phyloP scores from a whole-genome alignment of 2,797 vertebrate species.

The Aplochiton taeniatus region DNA sequence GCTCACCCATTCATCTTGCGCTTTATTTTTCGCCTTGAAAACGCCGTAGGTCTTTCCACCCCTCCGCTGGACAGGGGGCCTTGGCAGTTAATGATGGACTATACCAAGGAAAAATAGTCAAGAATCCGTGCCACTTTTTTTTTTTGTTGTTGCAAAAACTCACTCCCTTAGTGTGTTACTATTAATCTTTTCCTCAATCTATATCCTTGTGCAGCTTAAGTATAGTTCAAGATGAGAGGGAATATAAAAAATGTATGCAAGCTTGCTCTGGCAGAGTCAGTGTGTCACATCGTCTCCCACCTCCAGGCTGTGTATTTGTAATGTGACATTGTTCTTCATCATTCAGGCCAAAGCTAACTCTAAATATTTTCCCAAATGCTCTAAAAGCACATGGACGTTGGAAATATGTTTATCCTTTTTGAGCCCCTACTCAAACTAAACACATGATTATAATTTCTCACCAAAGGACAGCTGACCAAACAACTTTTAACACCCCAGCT shows the following conservation, averaged over 20 bases:
- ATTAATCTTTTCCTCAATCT: not conserved
- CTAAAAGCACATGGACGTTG: constrained; percentile 29
- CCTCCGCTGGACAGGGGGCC: constrained; percentile 57
- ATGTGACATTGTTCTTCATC: constrained; percentile 7
- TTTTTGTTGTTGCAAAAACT: no score
- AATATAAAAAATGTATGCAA: no score
- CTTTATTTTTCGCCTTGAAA: constrained; percentile 23
- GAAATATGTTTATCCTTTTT: constrained; percentile 8
- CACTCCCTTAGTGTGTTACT: not conserved
- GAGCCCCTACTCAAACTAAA: constrained; percentile 3
- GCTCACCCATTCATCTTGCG: no score
- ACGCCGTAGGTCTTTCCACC: constrained; percentile 19
- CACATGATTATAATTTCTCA: constrained; percentile 17
- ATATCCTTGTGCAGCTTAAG: no score
- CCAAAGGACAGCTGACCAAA: constrained; percentile 43
- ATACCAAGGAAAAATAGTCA: constrained; percentile 29
- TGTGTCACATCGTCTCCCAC: not conserved
- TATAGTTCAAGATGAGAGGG: no score
- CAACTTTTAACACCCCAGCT: constrained; percentile 24
- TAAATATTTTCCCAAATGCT: constrained; percentile 37
- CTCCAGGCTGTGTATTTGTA: constrained; percentile 18
- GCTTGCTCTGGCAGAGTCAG: not conserved
- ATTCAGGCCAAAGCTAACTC: constrained; percentile 21
- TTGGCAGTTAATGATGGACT: constrained; percentile 58
- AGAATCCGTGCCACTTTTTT: no score